These are phyloP conservation scores for Peribatodes rhomboidaria DNA, from an alignment of 2,888 invertebrate species.

Conservation along the genomic window DNA sequence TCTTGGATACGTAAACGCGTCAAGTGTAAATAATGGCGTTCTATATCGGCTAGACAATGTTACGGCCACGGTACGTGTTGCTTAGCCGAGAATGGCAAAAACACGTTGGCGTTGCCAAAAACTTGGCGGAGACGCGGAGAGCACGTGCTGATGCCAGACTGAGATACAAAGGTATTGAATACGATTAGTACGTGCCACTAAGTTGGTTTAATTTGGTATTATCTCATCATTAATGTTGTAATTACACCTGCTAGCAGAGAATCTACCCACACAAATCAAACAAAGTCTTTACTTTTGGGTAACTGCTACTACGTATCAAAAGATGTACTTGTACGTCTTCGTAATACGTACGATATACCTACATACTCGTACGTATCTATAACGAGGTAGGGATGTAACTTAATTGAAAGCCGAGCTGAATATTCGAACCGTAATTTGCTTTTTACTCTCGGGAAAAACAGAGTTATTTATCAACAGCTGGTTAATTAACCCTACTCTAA, in stretches of 20 bases:
- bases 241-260: too few relatives aligned
- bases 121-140: slow-evolving; percentile 22
- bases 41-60: slow-evolving; percentile 15
- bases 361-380: too few relatives aligned
- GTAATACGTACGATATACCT: too few relatives aligned
- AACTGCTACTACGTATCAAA: too few relatives aligned
- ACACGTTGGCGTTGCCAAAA: slow-evolving; percentile 36
- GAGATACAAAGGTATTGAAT: neutral
- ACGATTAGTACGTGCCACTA: neutral
- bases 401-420: neutral
- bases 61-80: slow-evolving; percentile 23
- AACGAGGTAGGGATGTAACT: too few relatives aligned
- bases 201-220: too few relatives aligned
- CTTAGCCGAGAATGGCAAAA: slow-evolving; percentile 29
- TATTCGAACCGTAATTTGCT: neutral
- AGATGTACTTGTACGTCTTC: too few relatives aligned
- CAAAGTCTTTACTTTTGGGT: too few relatives aligned
- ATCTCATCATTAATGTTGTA: too few relatives aligned
- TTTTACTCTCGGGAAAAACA: neutral
- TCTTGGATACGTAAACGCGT: slow-evolving; percentile 29
- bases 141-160: slow-evolving; percentile 5
- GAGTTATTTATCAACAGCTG: neutral
- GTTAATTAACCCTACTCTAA: neutral
- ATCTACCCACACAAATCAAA: too few relatives aligned
- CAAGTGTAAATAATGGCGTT: slow-evolving; percentile 23